Evolutionary conservation across 1,140 invertebrate genomes (phyloP), one percentile per base, ranked within the genome.

Genomic region (Tribolium madens): DNA sequence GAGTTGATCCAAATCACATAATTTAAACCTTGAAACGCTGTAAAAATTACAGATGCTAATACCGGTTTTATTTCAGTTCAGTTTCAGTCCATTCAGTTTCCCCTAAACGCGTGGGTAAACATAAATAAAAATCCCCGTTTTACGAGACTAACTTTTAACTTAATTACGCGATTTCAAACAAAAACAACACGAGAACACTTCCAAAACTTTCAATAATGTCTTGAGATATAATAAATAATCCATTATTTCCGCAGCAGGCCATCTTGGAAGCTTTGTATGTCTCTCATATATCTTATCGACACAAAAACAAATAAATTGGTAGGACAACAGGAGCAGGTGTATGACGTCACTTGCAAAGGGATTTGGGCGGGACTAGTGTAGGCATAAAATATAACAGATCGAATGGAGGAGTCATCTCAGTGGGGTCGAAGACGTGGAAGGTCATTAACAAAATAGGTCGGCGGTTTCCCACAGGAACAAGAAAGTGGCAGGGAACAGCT

Each of bases 241-340:
- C 13, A 64, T 64, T 64, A 33, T 33, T 5, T 33, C 17, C n/a
- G 33, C 7, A 14, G 57, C 26, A 64, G 9, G 57, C 21, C 26
- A 64, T 57, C 57, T 13, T 31, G n/a, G 26, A 9, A 64, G 57
- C 33, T 64, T 64, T 64, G 57, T 64, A n/a, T n/a, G 57, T 12
- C 7, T 14, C 18, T 18, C 57, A 14, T 64, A 13, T 64, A 64
- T 64, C 57, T 64, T 64, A 12, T 7, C 5, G 57, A 9, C 1
- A 64, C 57, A 64, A 64, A 64, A 64, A 64, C 57, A 64, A 64
- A 64, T 64, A 64, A 64, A 64, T 64, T 64, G 57, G 36, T 26
- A 42, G 57, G 57, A 64, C 52, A 57, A 57, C 52, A 18, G 52
- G 10, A 18, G 21, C 57, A 64, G 57, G 57, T 64, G 53, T 18